phyloP scores from a whole-genome alignment of 2,888 invertebrate species.

The Drosophila mulleri region DNA sequence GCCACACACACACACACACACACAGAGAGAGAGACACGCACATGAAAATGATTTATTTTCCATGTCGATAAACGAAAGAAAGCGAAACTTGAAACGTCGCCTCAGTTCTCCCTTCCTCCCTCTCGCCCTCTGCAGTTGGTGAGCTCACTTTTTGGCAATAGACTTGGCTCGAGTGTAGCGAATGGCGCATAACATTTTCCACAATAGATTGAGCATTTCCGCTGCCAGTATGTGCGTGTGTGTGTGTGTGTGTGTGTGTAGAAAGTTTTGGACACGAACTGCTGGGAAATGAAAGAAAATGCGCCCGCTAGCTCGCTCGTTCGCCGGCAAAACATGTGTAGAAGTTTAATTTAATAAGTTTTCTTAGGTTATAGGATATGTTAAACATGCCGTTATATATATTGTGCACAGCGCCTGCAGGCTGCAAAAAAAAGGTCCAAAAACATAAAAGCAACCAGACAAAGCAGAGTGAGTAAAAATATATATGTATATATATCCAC shows the following conservation, averaged over 20 bases:
- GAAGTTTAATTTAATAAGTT: constrained; percentile 81
- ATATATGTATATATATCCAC: constrained; percentile 22
- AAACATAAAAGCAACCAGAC: constrained; percentile 44
- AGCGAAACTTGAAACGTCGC: constrained; percentile 71
- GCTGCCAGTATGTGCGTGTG: constrained; percentile 1
- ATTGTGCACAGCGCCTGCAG: constrained; percentile 44
- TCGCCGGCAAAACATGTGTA: constrained; percentile 70
- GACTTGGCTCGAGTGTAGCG: constrained; percentile 45
- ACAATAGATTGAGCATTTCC: constrained; percentile 81
- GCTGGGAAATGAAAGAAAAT: constrained; percentile 36
- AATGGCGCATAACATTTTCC: constrained; percentile 70
- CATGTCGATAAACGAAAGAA: constrained; percentile 75
- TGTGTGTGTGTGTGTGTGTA: background rate
- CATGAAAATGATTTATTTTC: constrained; percentile 73
- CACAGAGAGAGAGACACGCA: constrained; percentile 18
- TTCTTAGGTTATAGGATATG: constrained; percentile 62
- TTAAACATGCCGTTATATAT: constrained; percentile 71
- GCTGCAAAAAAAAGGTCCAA: constrained; percentile 20
- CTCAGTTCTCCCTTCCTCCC: background rate
- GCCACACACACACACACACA: constrained; percentile 32
- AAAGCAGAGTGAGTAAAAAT: constrained; percentile 11
- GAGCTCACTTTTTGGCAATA: constrained; percentile 26
- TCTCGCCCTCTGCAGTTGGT: background rate
- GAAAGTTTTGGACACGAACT: constrained; percentile 38
- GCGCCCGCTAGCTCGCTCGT: constrained; percentile 5